Conservation (phyloP, 2,888 invertebrate genomes). For the Drosophila neonasuta region DNA sequence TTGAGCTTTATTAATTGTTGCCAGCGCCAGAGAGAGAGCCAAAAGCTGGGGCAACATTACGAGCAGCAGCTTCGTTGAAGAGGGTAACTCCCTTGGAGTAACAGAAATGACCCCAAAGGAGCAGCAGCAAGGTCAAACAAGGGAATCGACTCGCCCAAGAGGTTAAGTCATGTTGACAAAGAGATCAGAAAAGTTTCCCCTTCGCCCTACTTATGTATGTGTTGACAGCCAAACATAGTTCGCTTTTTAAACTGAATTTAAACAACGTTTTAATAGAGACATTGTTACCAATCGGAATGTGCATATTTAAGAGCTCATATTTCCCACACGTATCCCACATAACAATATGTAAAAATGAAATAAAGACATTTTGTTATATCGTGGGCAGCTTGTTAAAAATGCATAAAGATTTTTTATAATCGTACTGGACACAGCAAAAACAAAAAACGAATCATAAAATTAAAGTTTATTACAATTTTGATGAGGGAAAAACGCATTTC, state of each 20-base stretch:
- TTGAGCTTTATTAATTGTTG: conserved; percentile 73
- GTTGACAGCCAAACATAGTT: conserved; percentile 22
- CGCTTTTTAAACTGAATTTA: neutral
- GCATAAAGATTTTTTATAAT: conserved; percentile 43
- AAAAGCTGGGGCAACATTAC: conserved; percentile 9
- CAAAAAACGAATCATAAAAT: conserved; percentile 39
- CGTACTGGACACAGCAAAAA: conserved; percentile 1
- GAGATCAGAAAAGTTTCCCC: conserved; percentile 43
- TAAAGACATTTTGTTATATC: conserved; percentile 14
- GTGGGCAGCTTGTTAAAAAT: conserved; percentile 43
- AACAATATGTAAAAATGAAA: conserved; percentile 1
- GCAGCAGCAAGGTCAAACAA: conserved; percentile 49
- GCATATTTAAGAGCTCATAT: conserved; percentile 1
- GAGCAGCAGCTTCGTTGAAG: conserved; percentile 27
- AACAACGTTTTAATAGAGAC: neutral
- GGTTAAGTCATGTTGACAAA: conserved; percentile 61
- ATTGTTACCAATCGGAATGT: neutral
- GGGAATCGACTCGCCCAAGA: conserved; percentile 21
- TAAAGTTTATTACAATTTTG: conserved; percentile 52
- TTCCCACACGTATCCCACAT: conserved; percentile 24
- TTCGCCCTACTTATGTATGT: conserved; percentile 1
- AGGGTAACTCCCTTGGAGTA: conserved; percentile 33
- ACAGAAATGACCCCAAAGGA: conserved; percentile 35
- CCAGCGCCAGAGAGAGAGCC: conserved; percentile 11
- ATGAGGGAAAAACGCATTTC: conserved; percentile 40